Base-by-base conservation (phyloP, 2,113 vertebrate species). In the Sapayoa aenigma region DNA sequence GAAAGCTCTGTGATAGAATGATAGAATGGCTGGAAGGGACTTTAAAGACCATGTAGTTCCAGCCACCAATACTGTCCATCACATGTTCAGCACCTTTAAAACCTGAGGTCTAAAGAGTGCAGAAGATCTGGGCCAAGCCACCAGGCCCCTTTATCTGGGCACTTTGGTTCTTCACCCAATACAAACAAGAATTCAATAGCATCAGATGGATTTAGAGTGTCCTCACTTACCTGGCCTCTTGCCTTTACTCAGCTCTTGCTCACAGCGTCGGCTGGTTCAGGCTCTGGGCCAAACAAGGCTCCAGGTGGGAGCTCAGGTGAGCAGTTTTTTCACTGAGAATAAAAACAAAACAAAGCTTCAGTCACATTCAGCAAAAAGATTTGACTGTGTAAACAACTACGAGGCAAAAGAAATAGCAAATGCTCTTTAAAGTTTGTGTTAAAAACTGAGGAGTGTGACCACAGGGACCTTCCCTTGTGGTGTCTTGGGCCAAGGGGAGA, bases 391-490 rank as follows among this genome's bases (percentile, higher is more conserved):
- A 14, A 84, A 68, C 6, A 87, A 5, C 35, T 59, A 37, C 0
- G 0, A 62, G 49, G 44, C 8, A 37, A 28, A 56, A 44, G 63
- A 7, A 82, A n/a, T 0, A 49, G 42, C 41, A 46, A 14, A 27
- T 0, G 3, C 41, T 8, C 21, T 1, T 9, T 7, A 7, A 30
- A 35, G 47, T 6, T 7, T 24, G 35, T 14, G 37, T 11, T 2
- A 6, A 20, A 6, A 33, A 37, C 9, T 6, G 4, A 1, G 3
- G 47, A 50, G 53, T 1, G 3, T 5, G 22, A 12, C 8, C 0
- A 0, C 14, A 12, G 78, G 37, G 2, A 1, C 52, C 15, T 12
- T 0, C 58, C 25, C 27, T 0, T 0, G 2, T 19, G 12, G 22
- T 53, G n/a, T 49, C 50, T 39, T 52, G 41, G 14, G 16, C 30